Evolutionary conservation across 2,888 invertebrate genomes (phyloP).

Genomic region (Synanthedon myopaeformis): DNA sequence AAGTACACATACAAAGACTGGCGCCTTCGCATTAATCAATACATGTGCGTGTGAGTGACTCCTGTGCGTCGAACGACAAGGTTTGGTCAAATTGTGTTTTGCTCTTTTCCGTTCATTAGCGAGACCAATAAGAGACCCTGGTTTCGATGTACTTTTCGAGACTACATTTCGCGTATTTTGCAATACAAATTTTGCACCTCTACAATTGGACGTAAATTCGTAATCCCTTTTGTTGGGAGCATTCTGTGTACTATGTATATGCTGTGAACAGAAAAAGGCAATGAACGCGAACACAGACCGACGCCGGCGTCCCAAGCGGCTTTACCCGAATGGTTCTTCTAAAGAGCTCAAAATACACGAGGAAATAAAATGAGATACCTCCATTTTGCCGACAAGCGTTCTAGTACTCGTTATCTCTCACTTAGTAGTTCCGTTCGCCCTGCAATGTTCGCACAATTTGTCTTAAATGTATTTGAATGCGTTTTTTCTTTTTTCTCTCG

Average conservation of each 20-base stretch:
- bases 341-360: slow-evolving; percentile 62
- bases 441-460: slow-evolving; percentile 71
- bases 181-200: slow-evolving; percentile 18
- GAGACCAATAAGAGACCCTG: no score
- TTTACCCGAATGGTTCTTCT: slow-evolving; percentile 56
- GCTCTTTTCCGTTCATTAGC: slow-evolving; percentile 30
- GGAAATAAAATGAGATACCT: slow-evolving; percentile 57
- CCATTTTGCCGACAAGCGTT: slow-evolving; percentile 63
- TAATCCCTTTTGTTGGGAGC: slow-evolving; percentile 24
- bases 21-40: slow-evolving; percentile 72
- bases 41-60: slow-evolving; percentile 78
- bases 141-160: neutral
- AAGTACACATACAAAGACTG: slow-evolving; percentile 60
- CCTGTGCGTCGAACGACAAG: slow-evolving; percentile 37
- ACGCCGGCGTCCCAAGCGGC: slow-evolving; percentile 49
- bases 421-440: slow-evolving; percentile 71
- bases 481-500: slow-evolving; percentile 73
- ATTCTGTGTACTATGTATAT: slow-evolving; percentile 16
- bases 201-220: slow-evolving; percentile 27
- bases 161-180: neutral
- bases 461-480: slow-evolving; percentile 72
- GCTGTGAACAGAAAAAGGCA: slow-evolving; percentile 46
- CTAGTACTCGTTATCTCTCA: slow-evolving; percentile 67
- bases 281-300: slow-evolving; percentile 46
- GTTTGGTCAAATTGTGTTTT: slow-evolving; percentile 22